A percentile compares a stretch with the other conserved stretches of the same genome.
Evolutionary conservation across 2,888 invertebrate genomes (phyloP).

Genomic region (Pocota personata): DNA sequence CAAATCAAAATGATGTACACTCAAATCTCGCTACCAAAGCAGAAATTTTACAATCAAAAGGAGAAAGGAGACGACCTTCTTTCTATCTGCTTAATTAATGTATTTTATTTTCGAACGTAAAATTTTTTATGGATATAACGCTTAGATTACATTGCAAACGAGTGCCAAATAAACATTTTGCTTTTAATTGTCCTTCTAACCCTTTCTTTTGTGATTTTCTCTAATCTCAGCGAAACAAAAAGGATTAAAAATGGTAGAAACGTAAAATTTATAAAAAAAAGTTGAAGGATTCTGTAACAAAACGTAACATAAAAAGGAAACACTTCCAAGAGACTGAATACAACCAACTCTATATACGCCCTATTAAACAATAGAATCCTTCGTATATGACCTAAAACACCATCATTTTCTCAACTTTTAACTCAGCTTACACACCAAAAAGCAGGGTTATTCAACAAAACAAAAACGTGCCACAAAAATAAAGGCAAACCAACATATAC

Average conservation of each 20-base stretch:
- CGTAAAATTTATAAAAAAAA: background rate
- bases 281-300: slow-evolving; percentile 8
- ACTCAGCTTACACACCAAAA: slow-evolving; percentile 47
- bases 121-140: background rate
- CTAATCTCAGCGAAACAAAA: background rate
- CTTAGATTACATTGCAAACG: background rate
- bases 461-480: slow-evolving; percentile 22
- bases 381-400: background rate
- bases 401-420: slow-evolving; percentile 1
- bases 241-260: background rate
- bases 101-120: background rate
- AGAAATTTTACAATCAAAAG: background rate
- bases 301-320: background rate
- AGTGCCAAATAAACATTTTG: slow-evolving; percentile 14
- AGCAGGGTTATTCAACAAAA: slow-evolving; percentile 28
- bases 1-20: background rate
- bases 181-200: background rate
- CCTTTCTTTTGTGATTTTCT: background rate
- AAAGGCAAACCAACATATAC: background rate
- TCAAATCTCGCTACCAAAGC: background rate
- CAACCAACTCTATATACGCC: background rate
- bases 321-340: slow-evolving; percentile 5
- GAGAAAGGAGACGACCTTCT: background rate
- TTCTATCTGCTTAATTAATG: background rate
- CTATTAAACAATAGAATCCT: background rate